These are phyloP conservation scores for Hetaerina titia DNA, from an alignment of 2,888 invertebrate species.

Conservation along the genomic window DNA sequence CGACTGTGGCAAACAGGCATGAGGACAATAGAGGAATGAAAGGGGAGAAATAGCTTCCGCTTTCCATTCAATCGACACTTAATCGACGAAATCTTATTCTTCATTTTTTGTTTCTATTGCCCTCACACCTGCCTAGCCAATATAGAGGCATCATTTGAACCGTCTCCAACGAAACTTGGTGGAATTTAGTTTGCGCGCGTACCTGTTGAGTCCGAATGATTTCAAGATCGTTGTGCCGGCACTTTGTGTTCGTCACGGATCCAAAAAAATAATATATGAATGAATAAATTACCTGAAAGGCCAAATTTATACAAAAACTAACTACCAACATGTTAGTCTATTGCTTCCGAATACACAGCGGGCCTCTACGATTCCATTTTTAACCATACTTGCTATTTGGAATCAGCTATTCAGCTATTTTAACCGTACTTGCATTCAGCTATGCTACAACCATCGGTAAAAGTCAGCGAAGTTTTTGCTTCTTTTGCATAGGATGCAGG, in stretches of 20 bases:
- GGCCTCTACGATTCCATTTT: too few species aligned
- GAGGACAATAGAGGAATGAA: not conserved
- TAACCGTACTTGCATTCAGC: too few species aligned
- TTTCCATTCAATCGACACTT: not conserved
- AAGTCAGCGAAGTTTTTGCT: too few species aligned
- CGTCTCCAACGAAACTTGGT: not conserved
- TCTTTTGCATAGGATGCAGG: too few species aligned
- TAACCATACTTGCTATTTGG: too few species aligned
- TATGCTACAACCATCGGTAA: too few species aligned
- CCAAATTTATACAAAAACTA: too few species aligned
- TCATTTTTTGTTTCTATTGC: not conserved
- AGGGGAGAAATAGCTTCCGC: not conserved
- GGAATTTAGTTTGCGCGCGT: not conserved
- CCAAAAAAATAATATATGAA: not conserved
- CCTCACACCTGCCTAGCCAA: not conserved
- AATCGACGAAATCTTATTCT: not conserved
- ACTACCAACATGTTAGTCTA: too few species aligned
- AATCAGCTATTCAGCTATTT: too few species aligned
- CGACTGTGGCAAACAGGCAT: not conserved
- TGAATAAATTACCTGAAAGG: too few species aligned
- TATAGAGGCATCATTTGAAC: not conserved
- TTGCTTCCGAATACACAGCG: too few species aligned
- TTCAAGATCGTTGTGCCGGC: not conserved
- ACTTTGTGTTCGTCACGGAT: not conserved
- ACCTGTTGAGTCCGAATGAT: not conserved